Evolutionary conservation across 2,797 vertebrate species (phyloP).

Genomic region (Emydoidea blandingii): DNA sequence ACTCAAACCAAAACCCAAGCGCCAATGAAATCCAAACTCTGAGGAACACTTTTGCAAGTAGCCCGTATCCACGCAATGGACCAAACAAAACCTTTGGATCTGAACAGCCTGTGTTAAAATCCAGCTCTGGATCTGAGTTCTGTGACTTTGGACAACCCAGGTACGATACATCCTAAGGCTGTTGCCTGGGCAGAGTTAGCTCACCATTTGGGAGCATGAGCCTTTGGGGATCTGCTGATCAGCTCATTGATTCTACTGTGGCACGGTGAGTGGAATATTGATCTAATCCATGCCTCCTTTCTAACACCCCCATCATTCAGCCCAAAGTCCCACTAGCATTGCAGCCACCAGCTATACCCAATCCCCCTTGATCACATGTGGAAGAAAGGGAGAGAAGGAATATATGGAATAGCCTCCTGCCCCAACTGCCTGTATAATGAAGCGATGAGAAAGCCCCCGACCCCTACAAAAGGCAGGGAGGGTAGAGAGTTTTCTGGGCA

Average conservation of each 20-base stretch:
- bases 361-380: fast-evolving
- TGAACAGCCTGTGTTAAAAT: fast-evolving
- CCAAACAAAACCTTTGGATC: background rate
- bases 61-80: background rate
- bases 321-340: background rate
- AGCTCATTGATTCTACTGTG: background rate
- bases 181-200: background rate
- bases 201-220: background rate
- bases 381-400: background rate
- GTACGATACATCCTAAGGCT: background rate
- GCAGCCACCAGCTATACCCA: background rate
- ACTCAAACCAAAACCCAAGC: background rate
- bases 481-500: background rate
- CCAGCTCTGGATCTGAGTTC: background rate
- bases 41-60: fast-evolving
- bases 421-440: background rate
- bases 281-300: background rate
- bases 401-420: background rate
- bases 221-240: fast-evolving
- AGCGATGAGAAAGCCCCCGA: background rate
- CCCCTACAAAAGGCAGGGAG: background rate
- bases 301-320: background rate
- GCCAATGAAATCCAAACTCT: background rate
- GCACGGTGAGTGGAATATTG: background rate
- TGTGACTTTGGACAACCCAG: fast-evolving